A percentile compares a stretch with the other conserved stretches of the same genome.
phyloP scores from a whole-genome alignment of 2,888 invertebrate genomes.

The Trissonchulus sp. region DNA sequence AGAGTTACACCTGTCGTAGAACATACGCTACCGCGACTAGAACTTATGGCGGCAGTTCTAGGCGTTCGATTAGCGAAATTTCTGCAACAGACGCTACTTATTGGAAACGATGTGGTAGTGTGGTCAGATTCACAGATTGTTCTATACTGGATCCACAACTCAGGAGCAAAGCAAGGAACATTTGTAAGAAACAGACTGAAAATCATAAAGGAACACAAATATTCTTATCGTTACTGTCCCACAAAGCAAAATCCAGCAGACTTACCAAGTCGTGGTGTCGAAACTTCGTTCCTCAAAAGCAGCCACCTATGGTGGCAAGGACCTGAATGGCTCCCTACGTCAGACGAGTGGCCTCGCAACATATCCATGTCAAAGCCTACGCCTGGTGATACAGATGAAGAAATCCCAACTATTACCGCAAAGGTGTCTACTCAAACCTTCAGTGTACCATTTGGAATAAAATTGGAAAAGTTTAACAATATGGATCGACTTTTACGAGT shows the following conservation, averaged over 20 bases:
- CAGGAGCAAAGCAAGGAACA: too few relatives aligned
- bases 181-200: slow-evolving; percentile 10
- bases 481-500: too few relatives aligned
- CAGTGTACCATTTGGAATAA: too few relatives aligned
- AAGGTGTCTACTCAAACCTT: too few relatives aligned
- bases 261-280: slow-evolving; percentile 12
- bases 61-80: slow-evolving; percentile 1
- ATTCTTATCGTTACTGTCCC: neutral
- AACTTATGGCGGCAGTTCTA: slow-evolving; percentile 10
- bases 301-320: slow-evolving; percentile 15
- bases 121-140: slow-evolving; percentile 7
- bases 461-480: too few relatives aligned
- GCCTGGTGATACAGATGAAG: too few relatives aligned
- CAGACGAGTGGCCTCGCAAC: neutral
- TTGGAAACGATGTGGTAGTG: slow-evolving; percentile 6
- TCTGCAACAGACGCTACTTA: neutral
- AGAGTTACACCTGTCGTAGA: neutral
- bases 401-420: too few relatives aligned
- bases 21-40: slow-evolving; percentile 14
- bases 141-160: slow-evolving; percentile 7
- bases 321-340: neutral
- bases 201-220: neutral
- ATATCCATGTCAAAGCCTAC: too few relatives aligned
- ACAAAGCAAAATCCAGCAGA: too few relatives aligned
- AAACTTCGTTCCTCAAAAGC: neutral